A percentile compares a stretch with the other conserved stretches of the same genome.
Evolutionary conservation across 2,888 invertebrate species (phyloP).

Genomic region (Leptopterna dolabrata): DNA sequence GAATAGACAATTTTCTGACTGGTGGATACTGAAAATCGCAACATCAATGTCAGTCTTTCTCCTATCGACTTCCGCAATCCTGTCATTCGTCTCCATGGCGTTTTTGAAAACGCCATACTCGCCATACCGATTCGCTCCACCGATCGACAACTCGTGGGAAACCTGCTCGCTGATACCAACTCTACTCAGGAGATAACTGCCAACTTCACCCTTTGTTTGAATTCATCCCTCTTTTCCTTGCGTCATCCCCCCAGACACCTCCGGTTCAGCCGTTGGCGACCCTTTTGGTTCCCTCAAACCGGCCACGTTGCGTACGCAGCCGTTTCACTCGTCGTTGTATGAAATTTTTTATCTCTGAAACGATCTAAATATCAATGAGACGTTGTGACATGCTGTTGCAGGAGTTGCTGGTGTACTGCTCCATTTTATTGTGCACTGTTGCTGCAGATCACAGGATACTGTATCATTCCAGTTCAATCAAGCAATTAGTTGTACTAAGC

Average conservation of each 20-base stretch:
- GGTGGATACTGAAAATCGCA: no score
- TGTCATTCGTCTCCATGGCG: no score
- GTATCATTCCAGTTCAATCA: no score
- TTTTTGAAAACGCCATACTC: not conserved
- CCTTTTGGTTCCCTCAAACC: not conserved
- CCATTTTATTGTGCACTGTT: no score
- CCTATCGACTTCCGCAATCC: no score
- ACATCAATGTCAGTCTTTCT: no score
- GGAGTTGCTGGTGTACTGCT: no score
- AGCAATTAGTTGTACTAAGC: no score
- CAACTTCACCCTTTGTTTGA: conserved; percentile 3
- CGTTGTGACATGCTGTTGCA: not conserved
- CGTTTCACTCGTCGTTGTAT: not conserved
- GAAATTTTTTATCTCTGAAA: not conserved
- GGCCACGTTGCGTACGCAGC: not conserved
- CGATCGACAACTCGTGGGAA: not conserved
- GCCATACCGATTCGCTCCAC: not conserved
- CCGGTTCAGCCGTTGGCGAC: not conserved
- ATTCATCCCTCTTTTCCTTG: not conserved
- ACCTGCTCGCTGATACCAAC: not conserved
- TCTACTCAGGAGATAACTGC: not conserved
- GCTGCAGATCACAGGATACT: no score
- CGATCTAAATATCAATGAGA: not conserved
- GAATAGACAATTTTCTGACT: no score
- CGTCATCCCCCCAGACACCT: not conserved